Conservation (phyloP, 1,140 invertebrate genomes). For the Cherax destructor region DNA sequence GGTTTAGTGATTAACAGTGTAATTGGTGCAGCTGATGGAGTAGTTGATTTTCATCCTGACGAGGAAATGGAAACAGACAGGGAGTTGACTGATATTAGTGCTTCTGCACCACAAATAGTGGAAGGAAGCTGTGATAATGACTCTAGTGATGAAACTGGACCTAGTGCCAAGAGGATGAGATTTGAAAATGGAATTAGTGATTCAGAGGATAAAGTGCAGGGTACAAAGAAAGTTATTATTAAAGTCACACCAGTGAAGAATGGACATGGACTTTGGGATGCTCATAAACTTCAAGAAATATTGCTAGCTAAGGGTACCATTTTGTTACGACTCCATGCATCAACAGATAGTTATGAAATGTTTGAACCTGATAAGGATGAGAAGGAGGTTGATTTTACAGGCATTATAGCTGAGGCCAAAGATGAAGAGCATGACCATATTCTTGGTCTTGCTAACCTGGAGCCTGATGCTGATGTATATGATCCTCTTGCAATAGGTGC, state of each 20-base stretch:
- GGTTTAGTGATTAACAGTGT: constrained; percentile 70
- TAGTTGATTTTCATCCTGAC: constrained; percentile 59
- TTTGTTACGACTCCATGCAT: constrained; percentile 50
- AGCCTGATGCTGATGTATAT: constrained; percentile 28
- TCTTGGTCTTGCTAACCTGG: constrained; percentile 1
- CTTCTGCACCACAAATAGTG: constrained; percentile 33
- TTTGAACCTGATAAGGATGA: constrained; percentile 44
- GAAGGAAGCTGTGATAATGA: constrained; percentile 11
- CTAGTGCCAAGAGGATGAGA: constrained; percentile 58
- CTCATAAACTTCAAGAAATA: constrained; percentile 47
- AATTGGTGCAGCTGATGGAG: constrained; percentile 64
- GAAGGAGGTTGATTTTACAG: constrained; percentile 47
- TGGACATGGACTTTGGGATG: constrained; percentile 56
- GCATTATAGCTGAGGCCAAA: constrained; percentile 48
- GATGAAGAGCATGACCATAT: constrained; percentile 39
- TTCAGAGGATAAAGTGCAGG: constrained; percentile 24
- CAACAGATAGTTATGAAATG: constrained; percentile 29
- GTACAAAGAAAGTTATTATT: constrained; percentile 38
- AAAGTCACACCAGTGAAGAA: constrained; percentile 64
- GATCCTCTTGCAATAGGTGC: constrained; percentile 41
- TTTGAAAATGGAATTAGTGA: constrained; percentile 51
- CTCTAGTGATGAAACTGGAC: constrained; percentile 42
- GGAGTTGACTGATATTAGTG: constrained; percentile 63
- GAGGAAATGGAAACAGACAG: constrained; percentile 59
- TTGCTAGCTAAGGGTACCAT: constrained; percentile 59